Base-by-base conservation (phyloP, 2,888 invertebrate genomes). In the Gnatocerus cornutus region DNA sequence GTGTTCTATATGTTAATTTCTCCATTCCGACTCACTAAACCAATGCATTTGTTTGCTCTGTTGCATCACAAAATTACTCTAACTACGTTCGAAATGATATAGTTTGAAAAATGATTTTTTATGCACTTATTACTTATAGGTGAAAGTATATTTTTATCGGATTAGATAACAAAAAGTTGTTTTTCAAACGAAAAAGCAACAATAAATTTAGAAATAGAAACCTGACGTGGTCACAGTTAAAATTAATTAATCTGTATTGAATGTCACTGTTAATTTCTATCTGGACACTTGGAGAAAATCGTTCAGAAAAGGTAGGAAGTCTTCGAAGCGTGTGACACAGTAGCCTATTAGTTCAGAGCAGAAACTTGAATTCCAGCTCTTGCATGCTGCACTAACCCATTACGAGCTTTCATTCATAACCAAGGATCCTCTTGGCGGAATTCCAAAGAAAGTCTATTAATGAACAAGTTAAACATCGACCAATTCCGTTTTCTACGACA, bases 1-100 rank as follows among this genome's bases (percentile, higher is more conserved):
- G 12, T 13, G 53, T 8, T 61, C 39, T 39, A 30, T n/a, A 39
- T 56, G 21, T 14, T 37, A 14, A 39, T 61, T 61, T 61, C 61
- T 59, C 59, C 33, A 50, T n/a, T 46, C 39, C 27, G 37, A 55
- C 37, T 37, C 45, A 30, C 43, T 46, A 56, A 14, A 56, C 27
- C 43, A 41, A 59, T 30, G 1, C 48, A 30, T 21, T 16, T 61
- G 21, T 12, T 7, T 59, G 61, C 48, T 61, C 48, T 10, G 61
- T 63, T 63, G 53, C 63, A 63, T 63, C 53, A 63, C 12, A 53
- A 53, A 63, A 63, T 61, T 61, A 46, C 50, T 14, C 10, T 43
- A 33, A 56, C 13, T 45, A 13, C 10, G n/a, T n/a, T n/a, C n/a
- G n/a, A 33, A 33, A 33, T 33, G n/a, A 33, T 33, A 33, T 33